A percentile compares a stretch with the other conserved stretches of the same genome.
Conservation (phyloP, 2,113 vertebrate species). For the Dromiciops gliroides region DNA sequence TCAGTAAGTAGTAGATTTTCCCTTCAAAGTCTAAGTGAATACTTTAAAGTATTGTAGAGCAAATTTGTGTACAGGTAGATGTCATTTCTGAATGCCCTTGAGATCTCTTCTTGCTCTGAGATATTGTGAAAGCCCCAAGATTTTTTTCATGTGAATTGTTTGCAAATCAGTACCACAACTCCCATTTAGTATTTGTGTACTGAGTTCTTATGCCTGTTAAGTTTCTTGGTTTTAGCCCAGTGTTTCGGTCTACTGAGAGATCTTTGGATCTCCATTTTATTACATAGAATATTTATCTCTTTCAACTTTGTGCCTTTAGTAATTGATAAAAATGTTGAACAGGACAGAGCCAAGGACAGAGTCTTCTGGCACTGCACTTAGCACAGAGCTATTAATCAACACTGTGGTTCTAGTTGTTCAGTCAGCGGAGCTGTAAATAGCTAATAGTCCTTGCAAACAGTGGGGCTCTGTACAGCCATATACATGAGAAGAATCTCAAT, state of each 20-base stretch:
- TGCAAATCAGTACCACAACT: background rate
- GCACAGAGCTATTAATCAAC: background rate
- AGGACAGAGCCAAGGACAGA: background rate
- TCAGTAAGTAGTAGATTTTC: background rate
- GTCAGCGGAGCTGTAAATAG: background rate
- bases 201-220: background rate
- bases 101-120: background rate
- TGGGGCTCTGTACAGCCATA: background rate
- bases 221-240: background rate
- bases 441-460: background rate
- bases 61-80: background rate
- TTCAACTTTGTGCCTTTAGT: background rate
- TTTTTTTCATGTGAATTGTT: background rate
- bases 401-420: background rate
- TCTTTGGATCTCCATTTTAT: background rate
- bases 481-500: background rate
- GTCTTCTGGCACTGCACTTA: background rate
- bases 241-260: background rate
- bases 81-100: background rate
- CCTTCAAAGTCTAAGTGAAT: background rate
- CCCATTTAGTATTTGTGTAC: background rate
- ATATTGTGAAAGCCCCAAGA: background rate
- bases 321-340: background rate
- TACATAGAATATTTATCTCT: background rate
- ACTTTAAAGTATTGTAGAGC: background rate